Evolutionary conservation across 2,888 invertebrate species (phyloP), one percentile per base, ranked within the genome.

Genomic region (Germaria angustata): DNA sequence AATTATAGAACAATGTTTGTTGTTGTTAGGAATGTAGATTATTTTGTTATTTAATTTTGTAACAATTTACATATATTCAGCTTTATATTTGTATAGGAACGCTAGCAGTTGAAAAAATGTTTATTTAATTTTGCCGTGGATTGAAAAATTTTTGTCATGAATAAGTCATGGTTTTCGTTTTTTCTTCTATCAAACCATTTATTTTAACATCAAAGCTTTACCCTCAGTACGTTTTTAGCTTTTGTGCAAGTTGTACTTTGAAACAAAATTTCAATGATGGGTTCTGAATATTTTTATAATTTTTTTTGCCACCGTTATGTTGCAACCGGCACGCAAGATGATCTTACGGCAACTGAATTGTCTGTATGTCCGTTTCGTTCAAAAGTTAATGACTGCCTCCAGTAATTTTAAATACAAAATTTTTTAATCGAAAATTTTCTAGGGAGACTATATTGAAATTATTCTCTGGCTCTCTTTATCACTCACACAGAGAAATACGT

Each of bases 271-370:
- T 17, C 2, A 36, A 44, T 28, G 41, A 49, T n/a, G n/a, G n/a
- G n/a, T n/a, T n/a, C n/a, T 57, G 2, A 24, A 36, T 36, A 57
- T 36, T 36, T n/a, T 63, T 39, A 7, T 20, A 49, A 5, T 65
- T 53, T 46, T 46, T 34, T 15, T 49, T 59, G 46, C 63, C 46
- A 39, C 15, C 13, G 49, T 7, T 34, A 15, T 24, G 51, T 17
- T 20, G 69, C 84, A 76, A 81, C 84, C 84, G 76, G 78, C 84
- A 80, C 84, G 81, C 79, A 79, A 79, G 84, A 81, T 81, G 76
- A 80, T 84, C 84, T 72, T 81, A 79, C 76, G 84, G 81, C 84
- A 53, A 84, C 84, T 84, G 80, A 79, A n/a, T n/a, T n/a, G n/a
- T 73, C 76, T 49, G 53, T 17, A 66, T 65, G 75, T 20, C 71